Evolutionary conservation across 2,888 invertebrate genomes (phyloP).

Genomic region (Bedellia somnulentella): DNA sequence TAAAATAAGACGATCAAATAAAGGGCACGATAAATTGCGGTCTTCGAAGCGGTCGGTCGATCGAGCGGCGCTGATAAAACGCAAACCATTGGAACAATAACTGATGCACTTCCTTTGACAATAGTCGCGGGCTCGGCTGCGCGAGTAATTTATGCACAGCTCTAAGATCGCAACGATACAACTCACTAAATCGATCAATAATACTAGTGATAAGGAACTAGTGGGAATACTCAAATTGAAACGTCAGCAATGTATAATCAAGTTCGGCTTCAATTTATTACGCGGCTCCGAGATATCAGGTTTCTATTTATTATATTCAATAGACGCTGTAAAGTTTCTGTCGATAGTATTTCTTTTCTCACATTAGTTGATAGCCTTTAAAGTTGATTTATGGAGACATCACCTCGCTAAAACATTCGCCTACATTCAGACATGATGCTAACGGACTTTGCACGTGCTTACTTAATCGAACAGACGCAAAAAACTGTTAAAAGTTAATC

Average conservation of each 20-base stretch:
- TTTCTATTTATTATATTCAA: no score
- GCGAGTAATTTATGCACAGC: slow-evolving; percentile 33
- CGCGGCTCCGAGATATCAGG: no score
- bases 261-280: slow-evolving; percentile 17
- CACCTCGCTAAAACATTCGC: no score
- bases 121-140: slow-evolving; percentile 23
- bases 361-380: no score
- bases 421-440: no score
- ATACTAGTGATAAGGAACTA: slow-evolving; percentile 36
- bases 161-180: slow-evolving; percentile 39
- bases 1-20: slow-evolving; percentile 35
- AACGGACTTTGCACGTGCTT: no score
- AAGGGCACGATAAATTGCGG: slow-evolving; percentile 40
- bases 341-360: no score
- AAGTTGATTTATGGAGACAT: no score
- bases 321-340: no score
- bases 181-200: slow-evolving; percentile 44
- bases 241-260: slow-evolving; percentile 37
- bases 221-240: slow-evolving; percentile 41
- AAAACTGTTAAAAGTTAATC: no score
- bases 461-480: no score
- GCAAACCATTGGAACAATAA: slow-evolving; percentile 48
- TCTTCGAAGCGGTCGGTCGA: slow-evolving; percentile 21
- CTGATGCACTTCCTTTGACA: slow-evolving; percentile 55
- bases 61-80: slow-evolving; percentile 37